A percentile compares a stretch with the other conserved stretches of the same genome.
Evolutionary conservation across 2,797 vertebrate species (phyloP).

Genomic region (Oreortyx pictus): DNA sequence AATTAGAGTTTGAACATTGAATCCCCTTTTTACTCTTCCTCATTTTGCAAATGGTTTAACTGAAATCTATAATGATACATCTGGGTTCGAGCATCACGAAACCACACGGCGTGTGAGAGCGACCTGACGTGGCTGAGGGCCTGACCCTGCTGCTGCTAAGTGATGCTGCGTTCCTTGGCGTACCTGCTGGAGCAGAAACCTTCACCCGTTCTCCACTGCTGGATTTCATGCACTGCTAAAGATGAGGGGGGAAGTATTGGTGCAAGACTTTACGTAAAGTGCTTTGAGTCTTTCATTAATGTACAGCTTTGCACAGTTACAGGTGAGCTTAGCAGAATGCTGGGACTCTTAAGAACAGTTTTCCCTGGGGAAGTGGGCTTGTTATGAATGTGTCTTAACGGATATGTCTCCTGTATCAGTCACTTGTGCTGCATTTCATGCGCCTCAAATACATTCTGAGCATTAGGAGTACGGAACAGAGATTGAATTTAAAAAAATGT

Average conservation of each 20-base stretch:
- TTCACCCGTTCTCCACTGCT: not conserved
- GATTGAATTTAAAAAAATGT: not conserved
- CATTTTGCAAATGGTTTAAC: fast-evolving
- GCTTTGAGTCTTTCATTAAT: not conserved
- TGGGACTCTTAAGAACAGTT: not conserved
- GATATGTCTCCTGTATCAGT: fast-evolving
- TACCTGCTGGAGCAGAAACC: not conserved
- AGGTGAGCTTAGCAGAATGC: not conserved
- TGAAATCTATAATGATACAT: not conserved
- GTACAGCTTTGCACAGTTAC: not conserved
- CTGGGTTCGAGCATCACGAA: not conserved
- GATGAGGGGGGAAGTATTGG: not conserved
- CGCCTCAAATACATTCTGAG: not conserved
- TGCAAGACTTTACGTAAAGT: not conserved
- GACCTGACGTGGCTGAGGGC: not conserved
- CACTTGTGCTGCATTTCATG: not conserved
- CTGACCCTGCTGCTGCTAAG: not conserved
- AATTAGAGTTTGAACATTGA: not conserved
- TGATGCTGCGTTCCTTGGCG: not conserved
- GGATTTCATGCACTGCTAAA: not conserved
- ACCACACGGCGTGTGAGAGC: fast-evolving
- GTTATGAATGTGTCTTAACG: not conserved
- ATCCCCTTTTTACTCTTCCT: not conserved
- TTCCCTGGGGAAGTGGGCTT: not conserved
- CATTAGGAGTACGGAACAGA: not conserved